phyloP scores from a whole-genome alignment of 2,888 invertebrate species.

The Watsonalla cultraria region DNA sequence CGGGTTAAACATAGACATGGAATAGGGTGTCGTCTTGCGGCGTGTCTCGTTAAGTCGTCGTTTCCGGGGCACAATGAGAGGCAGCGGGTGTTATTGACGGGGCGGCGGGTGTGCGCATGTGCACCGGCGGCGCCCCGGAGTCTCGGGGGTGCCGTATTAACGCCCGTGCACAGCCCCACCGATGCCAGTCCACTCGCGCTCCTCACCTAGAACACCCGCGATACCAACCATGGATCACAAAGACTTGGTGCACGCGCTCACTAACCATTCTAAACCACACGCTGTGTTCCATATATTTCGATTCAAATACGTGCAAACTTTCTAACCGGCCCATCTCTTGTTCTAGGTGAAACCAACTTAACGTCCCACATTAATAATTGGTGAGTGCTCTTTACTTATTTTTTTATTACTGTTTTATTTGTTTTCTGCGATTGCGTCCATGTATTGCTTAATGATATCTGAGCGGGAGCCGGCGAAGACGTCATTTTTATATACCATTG shows the following conservation, averaged over 20 bases:
- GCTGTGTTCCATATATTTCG: background rate
- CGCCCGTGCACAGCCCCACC: conserved; percentile 53
- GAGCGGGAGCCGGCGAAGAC: background rate
- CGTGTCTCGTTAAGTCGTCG: conserved; percentile 67
- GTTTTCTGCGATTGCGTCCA: background rate
- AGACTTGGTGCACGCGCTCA: conserved; percentile 34
- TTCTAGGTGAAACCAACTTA: conserved; percentile 52
- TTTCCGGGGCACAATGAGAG: conserved; percentile 72
- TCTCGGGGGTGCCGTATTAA: conserved; percentile 68
- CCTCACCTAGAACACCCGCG: conserved; percentile 45
- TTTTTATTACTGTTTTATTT: conserved; percentile 13
- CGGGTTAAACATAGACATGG: conserved; percentile 31
- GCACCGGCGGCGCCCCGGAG: conserved; percentile 66
- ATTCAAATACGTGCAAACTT: conserved; percentile 1
- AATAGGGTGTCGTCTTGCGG: conserved; percentile 60
- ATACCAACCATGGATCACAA: conserved; percentile 14
- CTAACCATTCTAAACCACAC: conserved; percentile 7
- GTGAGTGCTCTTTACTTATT: conserved; percentile 39
- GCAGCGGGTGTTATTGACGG: conserved; percentile 67
- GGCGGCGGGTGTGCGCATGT: conserved; percentile 66
- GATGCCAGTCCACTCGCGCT: conserved; percentile 58
- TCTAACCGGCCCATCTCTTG: conserved; percentile 43
- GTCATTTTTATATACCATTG: background rate
- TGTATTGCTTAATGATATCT: background rate
- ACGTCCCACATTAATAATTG: conserved; percentile 35